Conservation (phyloP, 2,888 invertebrate species). For the Colletes collaris region DNA sequence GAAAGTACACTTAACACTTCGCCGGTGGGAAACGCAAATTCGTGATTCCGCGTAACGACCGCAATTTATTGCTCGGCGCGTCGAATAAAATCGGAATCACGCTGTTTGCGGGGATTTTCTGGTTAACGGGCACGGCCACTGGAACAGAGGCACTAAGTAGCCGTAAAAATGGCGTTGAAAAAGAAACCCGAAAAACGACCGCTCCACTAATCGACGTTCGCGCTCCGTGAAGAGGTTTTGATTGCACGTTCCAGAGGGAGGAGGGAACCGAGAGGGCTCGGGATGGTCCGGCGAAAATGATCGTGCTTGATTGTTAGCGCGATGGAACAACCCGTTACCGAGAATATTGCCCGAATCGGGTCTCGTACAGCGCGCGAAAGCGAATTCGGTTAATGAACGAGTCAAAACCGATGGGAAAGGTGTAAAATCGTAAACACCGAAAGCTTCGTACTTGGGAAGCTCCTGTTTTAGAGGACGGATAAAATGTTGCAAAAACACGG, state of each 20-base stretch:
- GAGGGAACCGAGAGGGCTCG: not conserved
- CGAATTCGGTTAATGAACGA: constrained; percentile 10
- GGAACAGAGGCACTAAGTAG: constrained; percentile 25
- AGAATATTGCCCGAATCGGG: not conserved
- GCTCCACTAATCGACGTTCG: constrained; percentile 24
- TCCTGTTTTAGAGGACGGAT: constrained; percentile 10
- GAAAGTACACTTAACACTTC: constrained; percentile 17
- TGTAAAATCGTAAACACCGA: not conserved
- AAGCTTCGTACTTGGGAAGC: constrained; percentile 9
- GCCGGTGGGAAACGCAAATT: constrained; percentile 38
- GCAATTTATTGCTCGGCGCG: constrained; percentile 3
- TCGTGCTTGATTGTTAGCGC: constrained; percentile 20
- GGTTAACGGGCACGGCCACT: not conserved
- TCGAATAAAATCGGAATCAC: constrained; percentile 33
- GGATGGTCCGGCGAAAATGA: constrained; percentile 17
- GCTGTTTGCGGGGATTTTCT: constrained; percentile 14
- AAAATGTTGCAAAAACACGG: constrained; percentile 12
- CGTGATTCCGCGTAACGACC: constrained; percentile 26
- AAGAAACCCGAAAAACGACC: not conserved
- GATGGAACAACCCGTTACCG: constrained; percentile 7
- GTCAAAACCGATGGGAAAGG: not conserved
- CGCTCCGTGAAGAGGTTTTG: constrained; percentile 33
- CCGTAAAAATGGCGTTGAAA: constrained; percentile 27
- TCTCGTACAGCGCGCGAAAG: constrained; percentile 3
- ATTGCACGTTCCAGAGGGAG: constrained; percentile 12